These are phyloP conservation scores for Aleiodes alternator DNA, from an alignment of 2,888 invertebrate genomes.

Conservation along the genomic window DNA sequence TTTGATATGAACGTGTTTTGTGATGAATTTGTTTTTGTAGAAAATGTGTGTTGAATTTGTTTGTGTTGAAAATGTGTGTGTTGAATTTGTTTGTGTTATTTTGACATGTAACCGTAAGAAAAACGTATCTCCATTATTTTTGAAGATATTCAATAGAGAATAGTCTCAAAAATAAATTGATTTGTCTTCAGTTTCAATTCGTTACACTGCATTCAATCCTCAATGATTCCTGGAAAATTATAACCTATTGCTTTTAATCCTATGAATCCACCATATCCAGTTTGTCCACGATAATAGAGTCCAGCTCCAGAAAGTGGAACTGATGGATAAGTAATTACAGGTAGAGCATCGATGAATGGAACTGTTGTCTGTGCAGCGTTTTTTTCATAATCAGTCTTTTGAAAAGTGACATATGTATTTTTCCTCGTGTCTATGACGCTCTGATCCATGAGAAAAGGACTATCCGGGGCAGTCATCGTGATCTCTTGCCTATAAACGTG, in stretches of 20 bases:
- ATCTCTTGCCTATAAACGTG: background rate
- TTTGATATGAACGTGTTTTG: too few species aligned
- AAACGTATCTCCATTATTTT: too few species aligned
- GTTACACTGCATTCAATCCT: too few species aligned
- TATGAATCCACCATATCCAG: conserved; percentile 84
- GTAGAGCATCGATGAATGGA: conserved; percentile 86
- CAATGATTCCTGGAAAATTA: conserved; percentile 73
- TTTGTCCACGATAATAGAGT: conserved; percentile 82
- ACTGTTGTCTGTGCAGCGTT: conserved; percentile 87
- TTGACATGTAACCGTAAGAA: too few species aligned
- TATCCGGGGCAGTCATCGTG: background rate
- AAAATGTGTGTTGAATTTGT: too few species aligned
- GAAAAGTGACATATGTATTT: conserved; percentile 83
- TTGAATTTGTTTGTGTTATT: too few species aligned
- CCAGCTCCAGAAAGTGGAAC: conserved; percentile 84
- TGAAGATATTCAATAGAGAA: too few species aligned
- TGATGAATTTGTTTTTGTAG: too few species aligned
- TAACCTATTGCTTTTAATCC: conserved; percentile 84
- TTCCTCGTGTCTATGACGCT: conserved; percentile 78
- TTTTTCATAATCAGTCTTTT: conserved; percentile 80
- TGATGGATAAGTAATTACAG: conserved; percentile 80
- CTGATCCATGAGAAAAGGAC: conserved; percentile 66
- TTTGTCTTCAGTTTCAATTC: too few species aligned
- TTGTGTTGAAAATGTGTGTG: too few species aligned
- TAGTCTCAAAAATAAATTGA: too few species aligned